Base-by-base conservation (phyloP, 2,888 invertebrate species). In the Drymonia ruficornis region DNA sequence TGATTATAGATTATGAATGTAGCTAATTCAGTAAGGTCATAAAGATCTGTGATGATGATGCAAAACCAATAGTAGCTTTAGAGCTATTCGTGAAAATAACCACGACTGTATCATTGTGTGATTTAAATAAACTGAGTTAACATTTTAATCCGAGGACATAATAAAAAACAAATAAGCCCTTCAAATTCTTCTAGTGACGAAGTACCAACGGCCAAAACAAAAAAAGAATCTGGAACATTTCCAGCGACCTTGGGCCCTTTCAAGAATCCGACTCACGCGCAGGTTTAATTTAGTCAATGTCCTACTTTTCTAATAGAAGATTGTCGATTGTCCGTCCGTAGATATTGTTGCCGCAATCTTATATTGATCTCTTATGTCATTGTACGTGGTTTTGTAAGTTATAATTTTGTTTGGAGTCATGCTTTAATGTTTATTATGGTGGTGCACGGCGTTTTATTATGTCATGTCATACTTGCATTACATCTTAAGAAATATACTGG, bases 231-330 rank as follows among this genome's bases (percentile, higher is more conserved):
- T 91, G 91, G 90, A 90, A 79, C 85, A 71, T 61, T 81, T 91
- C 89, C 91, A 92, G 85, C 88, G 89, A 89, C 91, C 91, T 91
- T 92, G 91, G 79, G 80, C 84, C 77, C 74, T 79, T 84, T 83
- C 46, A 78, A 80, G 76, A 83, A 83, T 81, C 78, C 79, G 80
- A 75, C 85, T 83, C 85, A 81, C 82, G 81, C 82, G 73, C 76
- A 72, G 80, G 65, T 70, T 67, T 80, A 84, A 83, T 83, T 87
- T 87, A 86, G 83, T 87, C 84, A 80, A 76, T 76, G 91, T 65
- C 86, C 91, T 80, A 89, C 81, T 85, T 90, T 76, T 73, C 66
- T 76, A 72, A 72, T 74, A 78, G 80, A 82, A 78, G 73, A 76
- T 77, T 72, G 70, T 61, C 69, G 70, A 68, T 63, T 70, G 70